Base-by-base conservation (phyloP, 2,888 invertebrate species). In the Cacoxenus indagator region DNA sequence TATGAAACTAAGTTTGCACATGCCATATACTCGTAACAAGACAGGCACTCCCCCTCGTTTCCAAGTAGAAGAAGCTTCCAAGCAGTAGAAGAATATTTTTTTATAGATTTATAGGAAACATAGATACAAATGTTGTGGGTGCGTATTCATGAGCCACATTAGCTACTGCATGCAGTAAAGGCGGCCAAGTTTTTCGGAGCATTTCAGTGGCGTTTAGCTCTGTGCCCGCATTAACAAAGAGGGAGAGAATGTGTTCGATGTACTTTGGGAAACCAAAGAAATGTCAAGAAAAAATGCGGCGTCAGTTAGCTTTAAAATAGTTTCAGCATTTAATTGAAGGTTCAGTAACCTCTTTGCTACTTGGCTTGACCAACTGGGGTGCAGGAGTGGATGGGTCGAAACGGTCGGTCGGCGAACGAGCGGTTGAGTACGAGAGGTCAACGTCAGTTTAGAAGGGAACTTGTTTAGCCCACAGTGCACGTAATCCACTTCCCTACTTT, bases 291-390 rank as follows among this genome's bases (percentile, higher is more conserved):
- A 27, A 29, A 14, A 54, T 37, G 27, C 45, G 61, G 61, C 65
- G 67, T 64, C 48, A 64, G 48, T n/a, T 24, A 62, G 61, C 43
- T 43, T 62, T 62, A 62, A 45, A 70, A 70, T 31, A 67, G 54
- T 62, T 70, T 68, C 26, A 61, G 19, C 69, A 65, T 73, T 83
- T 85, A 85, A 85, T 85, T 84, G 82, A 73, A 83, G 78, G 83
- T 84, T 84, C 83, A 85, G 73, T 85, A 81, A 84, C 83, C 83
- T 83, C 79, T 74, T n/a, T n/a, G 29, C 43, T 24, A 62, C 61
- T 62, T 62, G 61, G 24, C 45, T 62, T 45, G 29, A 27, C 29
- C 57, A 29, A 8, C 55, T 69, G 62, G 67, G 70, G 51, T 51
- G 48, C 48, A 70, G 46, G 76, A 70, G 74, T 72, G 66, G 1